These are phyloP conservation scores for Lutjanus erythropterus DNA, from an alignment of 2,113 vertebrate genomes.

Conservation along the genomic window DNA sequence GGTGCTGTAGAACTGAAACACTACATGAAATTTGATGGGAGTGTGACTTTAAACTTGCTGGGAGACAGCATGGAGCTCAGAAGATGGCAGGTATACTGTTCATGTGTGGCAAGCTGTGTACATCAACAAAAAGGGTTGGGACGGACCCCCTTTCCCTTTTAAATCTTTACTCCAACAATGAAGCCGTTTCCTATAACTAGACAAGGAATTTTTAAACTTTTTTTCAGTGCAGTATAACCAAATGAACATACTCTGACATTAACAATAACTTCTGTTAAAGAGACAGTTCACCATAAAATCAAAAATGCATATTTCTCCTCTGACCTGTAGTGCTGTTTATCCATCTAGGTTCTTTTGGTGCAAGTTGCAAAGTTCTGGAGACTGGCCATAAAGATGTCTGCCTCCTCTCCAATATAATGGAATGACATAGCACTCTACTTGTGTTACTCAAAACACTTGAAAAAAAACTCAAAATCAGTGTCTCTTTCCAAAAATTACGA, in stretches of 20 bases:
- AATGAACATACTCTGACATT: not conserved
- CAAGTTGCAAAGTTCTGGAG: too few relatives aligned
- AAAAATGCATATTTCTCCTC: too few relatives aligned
- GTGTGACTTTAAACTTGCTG: not conserved
- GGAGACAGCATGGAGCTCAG: not conserved
- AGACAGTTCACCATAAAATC: too few relatives aligned
- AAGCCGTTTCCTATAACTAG: not conserved
- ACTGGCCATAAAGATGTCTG: too few relatives aligned
- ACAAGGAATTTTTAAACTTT: not conserved
- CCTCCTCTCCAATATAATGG: too few relatives aligned
- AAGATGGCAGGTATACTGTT: not conserved
- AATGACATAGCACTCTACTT: too few relatives aligned
- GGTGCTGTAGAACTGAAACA: slow-evolving; percentile 19
- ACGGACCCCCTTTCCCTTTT: too few relatives aligned
- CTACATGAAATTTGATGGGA: not conserved
- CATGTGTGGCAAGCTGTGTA: not conserved
- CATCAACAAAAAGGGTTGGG: not conserved
- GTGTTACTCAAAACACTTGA: too few relatives aligned
- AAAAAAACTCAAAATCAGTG: too few relatives aligned
- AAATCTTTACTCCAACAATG: not conserved
- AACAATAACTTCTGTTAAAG: not conserved
- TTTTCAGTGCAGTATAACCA: not conserved
- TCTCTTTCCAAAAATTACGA: too few relatives aligned
- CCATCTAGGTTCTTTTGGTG: too few relatives aligned
- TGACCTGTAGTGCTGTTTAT: too few relatives aligned